These are phyloP conservation scores for Lathamus discolor DNA, from an alignment of 2,113 vertebrate genomes.

Conservation along the genomic window DNA sequence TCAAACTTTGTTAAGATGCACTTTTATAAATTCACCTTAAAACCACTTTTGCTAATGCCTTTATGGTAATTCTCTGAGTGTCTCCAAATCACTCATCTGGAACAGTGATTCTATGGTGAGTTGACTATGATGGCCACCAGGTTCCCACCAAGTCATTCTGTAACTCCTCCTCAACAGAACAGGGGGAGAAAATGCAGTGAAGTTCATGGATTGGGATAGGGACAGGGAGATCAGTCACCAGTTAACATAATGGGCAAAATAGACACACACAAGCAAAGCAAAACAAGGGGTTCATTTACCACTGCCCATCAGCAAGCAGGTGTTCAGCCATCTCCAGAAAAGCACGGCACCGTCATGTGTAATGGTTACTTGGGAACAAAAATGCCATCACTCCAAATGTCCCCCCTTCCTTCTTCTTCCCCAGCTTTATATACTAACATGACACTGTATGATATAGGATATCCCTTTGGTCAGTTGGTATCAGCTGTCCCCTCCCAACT, in stretches of 20 bases:
- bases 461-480: background rate
- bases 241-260: background rate
- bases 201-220: background rate
- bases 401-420: background rate
- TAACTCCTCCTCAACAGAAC: background rate
- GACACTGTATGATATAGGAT: background rate
- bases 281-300: background rate
- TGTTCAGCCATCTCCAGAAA: background rate
- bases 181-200: background rate
- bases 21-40: background rate
- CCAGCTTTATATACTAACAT: background rate
- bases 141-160: background rate
- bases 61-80: background rate
- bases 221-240: background rate
- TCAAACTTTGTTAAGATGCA: background rate
- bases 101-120: background rate
- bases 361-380: background rate
- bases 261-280: background rate
- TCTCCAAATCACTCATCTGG: background rate
- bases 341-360: background rate
- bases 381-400: background rate
- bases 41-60: background rate
- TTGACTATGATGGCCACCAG: background rate
- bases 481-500: background rate
- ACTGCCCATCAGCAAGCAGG: background rate